These are phyloP conservation scores for Pandemis heparana DNA, from an alignment of 2,888 invertebrate species.

Conservation along the genomic window DNA sequence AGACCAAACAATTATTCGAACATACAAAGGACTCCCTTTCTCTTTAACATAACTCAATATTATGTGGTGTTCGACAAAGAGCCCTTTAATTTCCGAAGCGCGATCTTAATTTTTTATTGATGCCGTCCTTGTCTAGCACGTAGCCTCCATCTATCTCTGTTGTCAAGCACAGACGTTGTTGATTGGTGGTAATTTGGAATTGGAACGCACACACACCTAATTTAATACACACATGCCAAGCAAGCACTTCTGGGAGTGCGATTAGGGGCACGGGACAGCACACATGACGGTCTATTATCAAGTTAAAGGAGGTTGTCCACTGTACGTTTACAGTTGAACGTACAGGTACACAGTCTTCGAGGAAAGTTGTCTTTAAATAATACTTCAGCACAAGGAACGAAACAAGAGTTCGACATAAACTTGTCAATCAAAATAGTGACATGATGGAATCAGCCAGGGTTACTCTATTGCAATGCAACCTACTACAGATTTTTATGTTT, in stretches of 20 bases:
- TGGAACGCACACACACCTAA: constrained; percentile 30
- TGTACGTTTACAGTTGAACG: neutral
- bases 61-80: too few relatives aligned
- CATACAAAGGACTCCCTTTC: too few relatives aligned
- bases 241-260: constrained; percentile 14
- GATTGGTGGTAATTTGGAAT: constrained; percentile 30
- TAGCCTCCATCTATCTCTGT: constrained; percentile 2
- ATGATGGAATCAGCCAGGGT: too few relatives aligned
- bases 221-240: constrained; percentile 17
- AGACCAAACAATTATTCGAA: too few relatives aligned
- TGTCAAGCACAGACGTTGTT: constrained; percentile 33
- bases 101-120: neutral
- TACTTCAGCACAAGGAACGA: too few relatives aligned
- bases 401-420: too few relatives aligned
- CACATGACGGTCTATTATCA: neutral
- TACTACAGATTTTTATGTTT: too few relatives aligned
- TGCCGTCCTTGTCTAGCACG: constrained; percentile 17
- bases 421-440: too few relatives aligned
- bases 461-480: too few relatives aligned
- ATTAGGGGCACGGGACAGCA: neutral
- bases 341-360: neutral
- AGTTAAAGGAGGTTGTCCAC: neutral
- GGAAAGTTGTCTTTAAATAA: too few relatives aligned
- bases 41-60: too few relatives aligned
- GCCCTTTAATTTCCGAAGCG: constrained; percentile 20